Conservation (phyloP, 1,140 invertebrate genomes). For the Calephelis virginiensis region DNA sequence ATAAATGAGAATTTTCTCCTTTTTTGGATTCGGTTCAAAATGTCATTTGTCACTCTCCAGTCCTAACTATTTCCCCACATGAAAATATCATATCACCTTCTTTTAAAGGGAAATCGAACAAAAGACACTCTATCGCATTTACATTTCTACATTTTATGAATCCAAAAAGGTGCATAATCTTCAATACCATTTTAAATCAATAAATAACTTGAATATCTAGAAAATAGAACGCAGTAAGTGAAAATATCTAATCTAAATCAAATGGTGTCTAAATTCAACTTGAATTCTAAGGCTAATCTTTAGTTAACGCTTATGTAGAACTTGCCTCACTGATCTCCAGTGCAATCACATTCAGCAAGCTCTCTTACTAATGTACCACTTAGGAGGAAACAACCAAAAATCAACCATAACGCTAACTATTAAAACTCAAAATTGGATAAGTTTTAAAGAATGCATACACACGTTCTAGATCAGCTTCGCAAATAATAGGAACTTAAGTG, state of each 20-base stretch:
- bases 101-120: too few relatives aligned
- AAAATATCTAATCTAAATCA: not conserved
- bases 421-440: not conserved
- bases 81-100: too few relatives aligned
- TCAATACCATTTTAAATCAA: too few relatives aligned
- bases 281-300: not conserved
- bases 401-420: not conserved
- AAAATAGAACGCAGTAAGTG: not conserved
- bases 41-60: too few relatives aligned
- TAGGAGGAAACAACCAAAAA: not conserved
- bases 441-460: not conserved
- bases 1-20: too few relatives aligned
- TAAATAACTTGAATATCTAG: too few relatives aligned
- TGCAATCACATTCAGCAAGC: slow-evolving; percentile 9
- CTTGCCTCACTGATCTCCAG: slow-evolving; percentile 6
- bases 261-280: slow-evolving; percentile 9
- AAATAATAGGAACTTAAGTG: not conserved
- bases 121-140: too few relatives aligned
- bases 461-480: not conserved
- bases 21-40: too few relatives aligned
- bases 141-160: too few relatives aligned
- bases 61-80: too few relatives aligned
- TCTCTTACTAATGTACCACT: slow-evolving; percentile 8
- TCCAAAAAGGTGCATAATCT: too few relatives aligned
- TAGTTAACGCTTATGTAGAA: slow-evolving; percentile 14